Evolutionary conservation across 2,888 invertebrate genomes (phyloP).

Genomic region (Zele albiditarsus): DNA sequence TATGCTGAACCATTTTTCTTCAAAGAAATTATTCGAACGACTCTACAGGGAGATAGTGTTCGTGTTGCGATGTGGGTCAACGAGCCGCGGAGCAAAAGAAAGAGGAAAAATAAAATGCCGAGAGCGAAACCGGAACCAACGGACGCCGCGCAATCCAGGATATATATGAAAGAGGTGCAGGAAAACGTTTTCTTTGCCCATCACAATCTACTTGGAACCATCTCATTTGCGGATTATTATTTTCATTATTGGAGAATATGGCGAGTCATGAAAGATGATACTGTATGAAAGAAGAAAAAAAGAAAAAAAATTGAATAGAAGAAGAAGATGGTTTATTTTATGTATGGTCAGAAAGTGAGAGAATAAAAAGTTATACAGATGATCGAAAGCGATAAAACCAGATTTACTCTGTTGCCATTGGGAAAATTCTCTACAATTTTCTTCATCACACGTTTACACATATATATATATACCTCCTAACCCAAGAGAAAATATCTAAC

Average conservation of each 20-base stretch:
- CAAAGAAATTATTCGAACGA: slow-evolving; percentile 42
- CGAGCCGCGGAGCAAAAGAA: slow-evolving; percentile 4
- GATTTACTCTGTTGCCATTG: neutral
- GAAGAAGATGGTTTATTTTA: neutral
- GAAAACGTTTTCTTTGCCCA: neutral
- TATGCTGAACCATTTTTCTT: slow-evolving; percentile 31
- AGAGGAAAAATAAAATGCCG: neutral
- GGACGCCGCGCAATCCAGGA: neutral
- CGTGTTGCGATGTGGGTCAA: slow-evolving; percentile 37
- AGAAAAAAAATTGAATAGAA: no score
- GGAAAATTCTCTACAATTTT: slow-evolving; percentile 10
- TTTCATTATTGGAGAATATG: slow-evolving; percentile 7
- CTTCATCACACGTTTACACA: neutral
- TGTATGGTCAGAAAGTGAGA: neutral
- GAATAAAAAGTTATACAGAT: neutral
- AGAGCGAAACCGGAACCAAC: slow-evolving; percentile 19
- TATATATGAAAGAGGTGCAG: slow-evolving; percentile 1
- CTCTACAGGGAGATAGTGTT: slow-evolving; percentile 38
- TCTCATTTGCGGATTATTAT: slow-evolving; percentile 5
- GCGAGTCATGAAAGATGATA: neutral
- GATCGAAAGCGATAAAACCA: neutral
- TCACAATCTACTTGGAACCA: neutral
- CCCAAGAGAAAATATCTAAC: neutral
- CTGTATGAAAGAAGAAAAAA: neutral
- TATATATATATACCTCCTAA: neutral